Conservation (phyloP, 2,113 vertebrate genomes). For the Micronycteris hirsuta region DNA sequence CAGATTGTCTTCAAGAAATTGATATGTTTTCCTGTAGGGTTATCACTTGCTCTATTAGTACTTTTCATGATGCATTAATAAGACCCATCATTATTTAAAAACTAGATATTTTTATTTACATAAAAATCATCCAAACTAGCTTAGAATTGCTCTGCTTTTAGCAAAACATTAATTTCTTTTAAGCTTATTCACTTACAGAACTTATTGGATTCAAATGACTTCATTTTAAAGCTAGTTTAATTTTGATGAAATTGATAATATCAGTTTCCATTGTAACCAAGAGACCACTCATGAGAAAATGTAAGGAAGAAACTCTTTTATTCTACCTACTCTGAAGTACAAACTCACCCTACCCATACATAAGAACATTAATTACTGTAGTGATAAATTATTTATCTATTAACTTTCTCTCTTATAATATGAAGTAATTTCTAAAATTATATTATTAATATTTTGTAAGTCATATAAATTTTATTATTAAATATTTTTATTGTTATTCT, state of each 20-base stretch:
- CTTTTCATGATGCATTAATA: slow-evolving; percentile 17
- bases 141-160: slow-evolving; percentile 51
- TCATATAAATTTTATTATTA: not conserved
- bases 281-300: not conserved
- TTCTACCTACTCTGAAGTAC: slow-evolving; percentile 20
- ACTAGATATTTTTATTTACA: not conserved
- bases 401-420: not conserved
- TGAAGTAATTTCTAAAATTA: not conserved
- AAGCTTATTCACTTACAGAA: not conserved
- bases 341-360: not conserved
- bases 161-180: slow-evolving; percentile 33
- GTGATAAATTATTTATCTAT: not conserved
- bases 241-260: slow-evolving; percentile 38
- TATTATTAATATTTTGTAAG: slow-evolving; percentile 21
- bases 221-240: slow-evolving; percentile 57
- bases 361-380: not conserved
- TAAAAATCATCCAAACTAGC: slow-evolving; percentile 12
- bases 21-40: not conserved
- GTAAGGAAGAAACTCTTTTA: not conserved
- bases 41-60: not conserved
- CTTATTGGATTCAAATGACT: slow-evolving; percentile 41
- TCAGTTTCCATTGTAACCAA: not conserved
- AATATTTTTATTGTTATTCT: too few species aligned
- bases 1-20: not conserved
- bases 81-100: slow-evolving; percentile 14